Evolutionary conservation across 1,140 invertebrate species (phyloP).

Genomic region (Hermatobates lingyangjiaoensis): DNA sequence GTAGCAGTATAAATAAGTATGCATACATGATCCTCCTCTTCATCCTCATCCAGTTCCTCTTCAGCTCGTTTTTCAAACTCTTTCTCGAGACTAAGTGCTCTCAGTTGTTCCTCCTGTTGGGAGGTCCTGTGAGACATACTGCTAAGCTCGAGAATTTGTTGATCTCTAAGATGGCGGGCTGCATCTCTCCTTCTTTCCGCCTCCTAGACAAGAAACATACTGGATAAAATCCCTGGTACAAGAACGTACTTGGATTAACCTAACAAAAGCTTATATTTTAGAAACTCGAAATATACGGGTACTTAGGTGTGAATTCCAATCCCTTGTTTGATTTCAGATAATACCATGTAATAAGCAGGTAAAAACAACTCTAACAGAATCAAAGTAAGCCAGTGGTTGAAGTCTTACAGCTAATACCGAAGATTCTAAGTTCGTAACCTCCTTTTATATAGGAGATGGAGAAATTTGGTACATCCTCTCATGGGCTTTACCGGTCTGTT

Average conservation of each 20-base stretch:
- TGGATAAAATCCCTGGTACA: background rate
- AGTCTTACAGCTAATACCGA: no score
- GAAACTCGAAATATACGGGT: no score
- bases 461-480: no score
- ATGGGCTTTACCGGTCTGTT: no score
- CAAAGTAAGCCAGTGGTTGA: no score
- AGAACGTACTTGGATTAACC: background rate
- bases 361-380: no score
- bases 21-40: conserved; percentile 34
- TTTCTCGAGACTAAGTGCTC: conserved; percentile 61
- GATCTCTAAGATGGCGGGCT: conserved; percentile 52
- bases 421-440: no score
- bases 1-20: background rate
- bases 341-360: no score
- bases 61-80: conserved; percentile 76
- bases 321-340: no score
- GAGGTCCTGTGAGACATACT: conserved; percentile 41
- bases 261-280: no score
- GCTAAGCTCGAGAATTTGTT: conserved; percentile 61
- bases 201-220: conserved; percentile 32
- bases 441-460: no score
- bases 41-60: conserved; percentile 59
- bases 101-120: conserved; percentile 70
- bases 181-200: conserved; percentile 46
- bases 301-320: no score